Evolutionary conservation across 1,140 invertebrate genomes (phyloP).

Genomic region (Aphis craccivora): DNA sequence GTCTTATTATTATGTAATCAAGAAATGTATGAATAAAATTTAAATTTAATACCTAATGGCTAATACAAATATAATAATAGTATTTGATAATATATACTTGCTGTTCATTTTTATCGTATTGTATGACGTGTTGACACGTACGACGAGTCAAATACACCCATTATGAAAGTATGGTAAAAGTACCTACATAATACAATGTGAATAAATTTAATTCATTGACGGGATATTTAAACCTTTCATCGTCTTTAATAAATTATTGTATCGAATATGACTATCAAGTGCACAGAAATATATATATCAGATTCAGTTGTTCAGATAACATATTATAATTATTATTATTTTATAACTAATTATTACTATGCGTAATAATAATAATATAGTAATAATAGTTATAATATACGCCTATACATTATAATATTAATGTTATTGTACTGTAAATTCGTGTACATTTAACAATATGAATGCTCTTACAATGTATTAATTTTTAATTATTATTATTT

Average conservation of each 20-base stretch:
- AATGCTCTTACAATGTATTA: not conserved
- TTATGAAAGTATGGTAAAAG: conserved; percentile 11
- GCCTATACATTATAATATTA: not conserved
- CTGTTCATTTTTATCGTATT: not conserved
- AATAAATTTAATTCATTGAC: not conserved
- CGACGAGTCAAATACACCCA: not conserved
- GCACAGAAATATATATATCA: not conserved
- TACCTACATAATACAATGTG: not conserved
- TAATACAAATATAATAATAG: not conserved
- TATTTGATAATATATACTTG: not conserved
- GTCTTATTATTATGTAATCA: not conserved
- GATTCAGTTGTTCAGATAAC: not conserved
- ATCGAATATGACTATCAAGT: not conserved
- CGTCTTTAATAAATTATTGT: not conserved
- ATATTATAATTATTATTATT: conserved; percentile 1
- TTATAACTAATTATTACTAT: not conserved
- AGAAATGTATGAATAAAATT: not conserved
- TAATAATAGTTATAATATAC: not conserved
- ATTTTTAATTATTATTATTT: not conserved
- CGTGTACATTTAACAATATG: not conserved
- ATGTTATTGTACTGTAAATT: not conserved
- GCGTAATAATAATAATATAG: not conserved
- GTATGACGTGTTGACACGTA: not conserved
- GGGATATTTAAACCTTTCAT: not conserved
- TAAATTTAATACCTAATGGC: not conserved